phyloP scores from a whole-genome alignment of 2,113 vertebrate species.

The Gopherus evgoodei region DNA sequence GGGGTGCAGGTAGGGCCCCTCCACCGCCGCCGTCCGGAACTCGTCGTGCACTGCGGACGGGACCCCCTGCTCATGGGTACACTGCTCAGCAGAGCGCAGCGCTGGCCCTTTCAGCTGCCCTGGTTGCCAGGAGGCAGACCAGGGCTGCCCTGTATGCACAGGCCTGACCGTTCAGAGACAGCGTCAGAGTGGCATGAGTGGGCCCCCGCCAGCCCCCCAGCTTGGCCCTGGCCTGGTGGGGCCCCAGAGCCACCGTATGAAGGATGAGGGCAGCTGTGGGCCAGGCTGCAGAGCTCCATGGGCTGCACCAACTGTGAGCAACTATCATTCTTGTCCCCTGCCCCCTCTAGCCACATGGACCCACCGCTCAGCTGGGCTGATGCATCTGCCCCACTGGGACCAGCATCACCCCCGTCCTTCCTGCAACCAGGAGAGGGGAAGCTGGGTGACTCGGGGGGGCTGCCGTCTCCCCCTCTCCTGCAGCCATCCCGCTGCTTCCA shows the following conservation, averaged over 20 bases:
- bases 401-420: background rate
- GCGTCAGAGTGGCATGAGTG: background rate
- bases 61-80: background rate
- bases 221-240: background rate
- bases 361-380: background rate
- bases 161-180: background rate
- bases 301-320: background rate
- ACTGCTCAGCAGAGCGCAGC: background rate
- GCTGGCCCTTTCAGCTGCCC: background rate
- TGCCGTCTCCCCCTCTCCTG: background rate
- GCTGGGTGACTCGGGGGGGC: too few species aligned
- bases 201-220: background rate
- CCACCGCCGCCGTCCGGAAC: slow-evolving; percentile 90
- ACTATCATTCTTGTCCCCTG: background rate
- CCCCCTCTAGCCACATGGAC: background rate
- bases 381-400: background rate
- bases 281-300: background rate
- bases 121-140: background rate
- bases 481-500: background rate
- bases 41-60: slow-evolving; percentile 87
- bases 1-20: slow-evolving; percentile 88
- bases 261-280: background rate
- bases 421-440: background rate
- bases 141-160: background rate
- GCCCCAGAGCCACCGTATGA: background rate